Percentiles rank a stretch among this genome's conserved stretches.
phyloP scores from a whole-genome alignment of 2,113 vertebrate species.

The Anoura caudifer region DNA sequence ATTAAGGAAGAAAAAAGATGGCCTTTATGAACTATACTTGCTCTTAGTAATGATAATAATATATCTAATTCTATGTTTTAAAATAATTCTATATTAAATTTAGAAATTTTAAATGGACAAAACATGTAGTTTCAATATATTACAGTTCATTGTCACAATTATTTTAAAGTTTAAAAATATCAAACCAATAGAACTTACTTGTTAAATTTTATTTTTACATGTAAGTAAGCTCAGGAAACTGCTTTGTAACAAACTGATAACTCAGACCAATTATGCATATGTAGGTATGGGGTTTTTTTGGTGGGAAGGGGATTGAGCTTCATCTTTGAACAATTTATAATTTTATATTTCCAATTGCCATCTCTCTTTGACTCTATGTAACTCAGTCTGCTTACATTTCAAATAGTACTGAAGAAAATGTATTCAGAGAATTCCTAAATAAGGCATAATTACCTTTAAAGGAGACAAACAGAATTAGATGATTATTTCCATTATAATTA shows the following conservation, averaged over 20 bases:
- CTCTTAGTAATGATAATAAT: not conserved
- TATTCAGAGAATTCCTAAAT: constrained; percentile 7
- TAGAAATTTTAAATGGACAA: not conserved
- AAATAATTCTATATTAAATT: not conserved
- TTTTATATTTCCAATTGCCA: not conserved
- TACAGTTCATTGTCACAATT: not conserved
- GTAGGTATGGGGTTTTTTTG: no score
- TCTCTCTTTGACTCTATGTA: not conserved
- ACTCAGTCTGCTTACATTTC: not conserved
- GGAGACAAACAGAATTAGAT: not conserved
- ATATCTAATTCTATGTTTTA: constrained; percentile 1
- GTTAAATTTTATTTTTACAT: not conserved
- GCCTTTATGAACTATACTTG: not conserved
- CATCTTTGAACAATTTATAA: not conserved
- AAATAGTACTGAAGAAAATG: not conserved
- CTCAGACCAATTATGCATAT: not conserved
- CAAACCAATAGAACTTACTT: not conserved
- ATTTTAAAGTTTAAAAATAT: constrained; percentile 23
- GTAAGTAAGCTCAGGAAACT: not conserved
- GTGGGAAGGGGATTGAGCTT: not conserved
- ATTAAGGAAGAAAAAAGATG: not conserved
- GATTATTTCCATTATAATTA: not conserved
- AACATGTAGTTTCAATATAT: not conserved
- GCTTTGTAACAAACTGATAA: not conserved
- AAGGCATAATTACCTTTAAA: constrained; percentile 25